Evolutionary conservation across 1,140 invertebrate species (phyloP).

Genomic region (Reticulitermes speratus): DNA sequence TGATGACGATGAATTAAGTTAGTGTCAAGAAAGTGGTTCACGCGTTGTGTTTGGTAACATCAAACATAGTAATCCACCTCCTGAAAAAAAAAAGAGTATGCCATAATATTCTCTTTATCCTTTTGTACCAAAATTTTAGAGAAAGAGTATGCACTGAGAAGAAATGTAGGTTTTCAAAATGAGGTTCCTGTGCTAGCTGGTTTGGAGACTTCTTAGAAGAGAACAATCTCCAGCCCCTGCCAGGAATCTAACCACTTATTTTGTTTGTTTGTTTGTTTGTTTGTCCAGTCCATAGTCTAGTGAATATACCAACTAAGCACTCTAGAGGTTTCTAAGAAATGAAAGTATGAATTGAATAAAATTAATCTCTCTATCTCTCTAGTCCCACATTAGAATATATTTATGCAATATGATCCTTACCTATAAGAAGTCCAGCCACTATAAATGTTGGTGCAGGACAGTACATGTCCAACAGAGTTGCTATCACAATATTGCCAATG

Average conservation of each 20-base stretch:
- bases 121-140: neutral
- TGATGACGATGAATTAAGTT: neutral
- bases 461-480: conserved; percentile 74
- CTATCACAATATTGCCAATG: conserved; percentile 84
- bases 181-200: no score
- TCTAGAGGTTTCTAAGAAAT: no score
- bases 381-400: no score
- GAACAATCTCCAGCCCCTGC: no score
- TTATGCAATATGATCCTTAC: conserved; percentile 39
- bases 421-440: conserved; percentile 74
- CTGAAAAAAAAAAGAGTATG: conserved; percentile 44
- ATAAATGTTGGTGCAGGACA: conserved; percentile 85
- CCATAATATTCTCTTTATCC: neutral
- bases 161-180: no score
- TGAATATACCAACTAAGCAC: no score
- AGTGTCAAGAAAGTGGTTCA: conserved; percentile 71
- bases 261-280: neutral
- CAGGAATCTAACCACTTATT: neutral
- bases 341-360: no score
- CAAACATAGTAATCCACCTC: conserved; percentile 79
- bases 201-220: no score
- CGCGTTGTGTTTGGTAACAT: conserved; percentile 83
- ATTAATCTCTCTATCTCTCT: no score
- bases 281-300: no score
- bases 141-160: neutral